A percentile compares a stretch with the other conserved stretches of the same genome.
Conservation (phyloP, 2,888 invertebrate genomes). For the Cybosia mesomella region DNA sequence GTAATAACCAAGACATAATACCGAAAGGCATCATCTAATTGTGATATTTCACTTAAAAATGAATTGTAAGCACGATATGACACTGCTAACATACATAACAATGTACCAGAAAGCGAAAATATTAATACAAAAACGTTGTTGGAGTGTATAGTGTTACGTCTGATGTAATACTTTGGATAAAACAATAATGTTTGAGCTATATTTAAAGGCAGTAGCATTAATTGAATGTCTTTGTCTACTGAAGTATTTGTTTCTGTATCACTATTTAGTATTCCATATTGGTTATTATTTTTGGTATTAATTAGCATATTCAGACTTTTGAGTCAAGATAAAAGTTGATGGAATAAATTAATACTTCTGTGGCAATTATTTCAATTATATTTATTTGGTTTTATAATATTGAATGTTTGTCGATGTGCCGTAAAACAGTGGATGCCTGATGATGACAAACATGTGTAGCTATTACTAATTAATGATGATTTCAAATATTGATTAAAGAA, state of each 20-base stretch:
- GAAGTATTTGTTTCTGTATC: constrained; percentile 11
- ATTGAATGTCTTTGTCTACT: constrained; percentile 35
- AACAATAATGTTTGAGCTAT: constrained; percentile 27
- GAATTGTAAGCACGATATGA: not conserved
- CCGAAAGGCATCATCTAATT: not conserved
- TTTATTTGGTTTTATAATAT: not conserved
- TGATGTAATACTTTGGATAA: constrained; percentile 33
- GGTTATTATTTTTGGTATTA: not conserved
- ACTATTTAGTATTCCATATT: not conserved
- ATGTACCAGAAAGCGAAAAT: constrained; percentile 9
- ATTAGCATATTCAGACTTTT: not conserved
- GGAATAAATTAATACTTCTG: not conserved
- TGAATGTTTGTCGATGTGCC: not conserved
- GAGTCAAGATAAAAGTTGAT: not conserved
- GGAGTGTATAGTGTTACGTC: constrained; percentile 30
- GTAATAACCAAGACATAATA: not conserved
- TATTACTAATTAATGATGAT: not conserved
- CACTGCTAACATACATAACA: not conserved
- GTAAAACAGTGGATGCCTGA: not conserved
- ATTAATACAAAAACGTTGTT: constrained; percentile 13
- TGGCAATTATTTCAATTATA: not conserved
- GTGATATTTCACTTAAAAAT: not conserved
- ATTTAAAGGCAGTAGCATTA: constrained; percentile 34
- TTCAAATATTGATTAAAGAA: not conserved
- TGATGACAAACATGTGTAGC: not conserved